Base-by-base conservation (phyloP, 2,888 invertebrate species). In the Leptodirus hochenwartii region DNA sequence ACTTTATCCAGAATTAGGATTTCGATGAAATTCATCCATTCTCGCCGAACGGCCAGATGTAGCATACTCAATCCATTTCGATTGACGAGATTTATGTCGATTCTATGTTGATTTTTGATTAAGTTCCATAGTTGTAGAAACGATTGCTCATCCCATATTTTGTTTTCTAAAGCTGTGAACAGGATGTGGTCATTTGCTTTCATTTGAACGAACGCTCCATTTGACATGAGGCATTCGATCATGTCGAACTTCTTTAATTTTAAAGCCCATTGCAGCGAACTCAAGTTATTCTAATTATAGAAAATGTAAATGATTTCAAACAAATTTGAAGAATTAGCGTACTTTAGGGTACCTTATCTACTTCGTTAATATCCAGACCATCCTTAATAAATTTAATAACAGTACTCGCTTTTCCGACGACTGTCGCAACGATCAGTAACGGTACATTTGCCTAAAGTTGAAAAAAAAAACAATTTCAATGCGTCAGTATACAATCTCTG, bases 201-300 rank as follows among this genome's bases (percentile, higher is more conserved):
- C 22, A 50, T 51, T 34, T 43, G 40, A 4, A 49, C 40, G 3
- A 45, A 44, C 0, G 56, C 57, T 2, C 53, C 51, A 17, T 54
- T 44, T 10, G 41, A 39, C 6, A 58, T 36, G n/a, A 58, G 39
- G 17, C 47, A 41, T 16, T 51, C 46, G 5, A 54, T 44, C 42
- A 56, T 47, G 22, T 54, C 53, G 25, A 53, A 34, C 34, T 47
- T 45, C 37, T 53, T 54, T 26, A 43, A 43, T 34, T 49, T 50
- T 11, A 56, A 49, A 2, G 57, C 55, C 53, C 54, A 56, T 41
- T 50, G 50, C 25, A 58, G 38, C 2, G 57, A 47, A 1, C 54
- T 53, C 15, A 43, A 41, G 29, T 51, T 47, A 32, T 51, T 50
- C 53, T 55, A 35, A 23, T 34, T 37, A n/a, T 9, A 15, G 17